A percentile compares a stretch with the other conserved stretches of the same genome.
These are phyloP conservation scores for Lamellibrachia satsuma DNA, from an alignment of 2,888 invertebrate genomes.

Conservation along the genomic window DNA sequence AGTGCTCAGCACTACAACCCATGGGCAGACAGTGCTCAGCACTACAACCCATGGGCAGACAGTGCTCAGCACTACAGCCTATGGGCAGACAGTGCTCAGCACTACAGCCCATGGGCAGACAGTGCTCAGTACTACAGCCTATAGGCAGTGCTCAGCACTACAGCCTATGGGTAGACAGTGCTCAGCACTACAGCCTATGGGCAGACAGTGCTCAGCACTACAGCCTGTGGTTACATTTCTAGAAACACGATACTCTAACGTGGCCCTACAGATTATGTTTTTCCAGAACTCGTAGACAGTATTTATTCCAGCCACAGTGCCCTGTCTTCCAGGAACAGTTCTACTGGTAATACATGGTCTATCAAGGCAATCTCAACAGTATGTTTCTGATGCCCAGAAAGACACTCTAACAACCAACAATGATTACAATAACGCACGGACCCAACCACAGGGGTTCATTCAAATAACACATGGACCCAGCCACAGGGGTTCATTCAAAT, in stretches of 20 bases:
- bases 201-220: background rate
- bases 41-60: no score
- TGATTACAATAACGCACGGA: background rate
- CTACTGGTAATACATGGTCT: background rate
- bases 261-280: background rate
- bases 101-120: no score
- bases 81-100: no score
- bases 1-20: background rate
- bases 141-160: background rate
- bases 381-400: background rate
- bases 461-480: no score
- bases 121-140: no score
- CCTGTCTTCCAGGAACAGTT: background rate
- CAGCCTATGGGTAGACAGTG: background rate
- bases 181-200: background rate
- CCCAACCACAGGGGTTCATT: no score
- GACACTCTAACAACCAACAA: background rate
- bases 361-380: background rate
- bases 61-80: no score
- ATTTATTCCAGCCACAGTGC: background rate
- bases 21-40: no score
- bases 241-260: background rate
- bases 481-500: no score
- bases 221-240: background rate
- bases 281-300: background rate